Evolutionary conservation across 2,797 vertebrate genomes (phyloP), one percentile per base, ranked within the genome.

Genomic region (Erpetoichthys calabaricus): DNA sequence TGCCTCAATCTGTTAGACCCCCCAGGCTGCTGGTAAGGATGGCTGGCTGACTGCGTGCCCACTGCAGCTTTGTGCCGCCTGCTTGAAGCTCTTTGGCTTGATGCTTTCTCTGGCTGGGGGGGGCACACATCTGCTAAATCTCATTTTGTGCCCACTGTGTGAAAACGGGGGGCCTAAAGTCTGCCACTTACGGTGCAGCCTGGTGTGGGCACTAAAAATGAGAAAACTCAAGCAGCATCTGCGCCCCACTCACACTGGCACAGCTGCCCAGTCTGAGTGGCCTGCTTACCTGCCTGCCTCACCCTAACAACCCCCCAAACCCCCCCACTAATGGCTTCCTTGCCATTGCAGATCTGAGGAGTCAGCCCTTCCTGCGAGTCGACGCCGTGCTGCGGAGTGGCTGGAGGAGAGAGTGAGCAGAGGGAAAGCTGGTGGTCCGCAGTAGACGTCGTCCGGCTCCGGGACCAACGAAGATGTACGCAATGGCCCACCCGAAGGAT

Each of bases 301-400:
- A 25, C 25, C 25, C 2, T 25, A 25, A 25, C 25, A 25, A n/a
- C 25, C 25, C 25, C 25, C 25, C 2, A 25, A 25, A 25, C 25
- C 25, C 25, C 25, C 25, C 25, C 25, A 25, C 25, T 25, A 25
- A 25, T 25, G 25, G 25, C 25, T 25, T 25, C 25, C 25, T 25
- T 25, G 25, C 25, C 64, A 77, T 82, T 81, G 68, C 80, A 90
- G 88, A 89, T 83, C 88, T 90, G 65, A 78, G 88, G 75, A 89
- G 71, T 77, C 88, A 89, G 83, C 88, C 88, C 69, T 90, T 84
- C 82, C 84, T 86, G 75, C 82, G 87, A 78, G 83, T 82, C 65
- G 88, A 90, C 45, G 86, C 88, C 52, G 75, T 89, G 74, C 86
- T 88, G 74, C 86, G 88, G 73, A 83, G 80, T 59, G 85, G 86